Evolutionary conservation across 1,140 invertebrate genomes (phyloP), one percentile per base, ranked within the genome.

Genomic region (Leptopilina boulardi): DNA sequence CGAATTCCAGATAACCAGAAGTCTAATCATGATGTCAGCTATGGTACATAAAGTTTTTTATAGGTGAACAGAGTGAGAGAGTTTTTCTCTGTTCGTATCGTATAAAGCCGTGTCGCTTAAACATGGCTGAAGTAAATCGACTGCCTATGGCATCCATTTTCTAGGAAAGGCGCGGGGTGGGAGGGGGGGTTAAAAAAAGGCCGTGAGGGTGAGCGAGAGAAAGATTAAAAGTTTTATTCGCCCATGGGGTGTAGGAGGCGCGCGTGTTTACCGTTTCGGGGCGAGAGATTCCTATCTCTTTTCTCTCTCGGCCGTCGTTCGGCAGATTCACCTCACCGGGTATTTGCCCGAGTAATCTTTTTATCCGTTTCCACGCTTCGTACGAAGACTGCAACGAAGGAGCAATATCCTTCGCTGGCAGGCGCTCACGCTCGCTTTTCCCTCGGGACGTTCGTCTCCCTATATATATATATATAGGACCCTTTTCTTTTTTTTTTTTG

Each of bases 261-360:
- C 59, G 59, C 59, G 59, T 66, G 59, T 66, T 66, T 66, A 66
- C 59, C 59, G 59, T 66, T 34, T 66, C 26, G 47, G 75, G 38
- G 74, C 26, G 78, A 75, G 75, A 79, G 77, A 82, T 82, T 82
- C 73, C 73, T 72, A 82, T 82, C 80, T 75, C 71, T 75, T 23
- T 72, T n/a, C 34, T 75, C 73, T 72, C 30, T 23, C 72, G 18
- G 21, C 42, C 6, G 47, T 38, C 56, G 30, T 51, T 59, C 8
- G 51, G 41, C 56, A 73, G 75, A 79, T 77, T 79, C 77, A 30
- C 71, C 77, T 75, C 38, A 70, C 51, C 71, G 75, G 77, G 75
- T 82, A 79, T 82, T 82, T 82, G 80, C 80, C 71, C 73, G 77
- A 51, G 74, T 80, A 82, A 82, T 80, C 78, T 82, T 82, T 82